Evolutionary conservation across 2,113 vertebrate species (phyloP), one percentile per base, ranked within the genome.

Genomic region (Muntiacus reevesi): DNA sequence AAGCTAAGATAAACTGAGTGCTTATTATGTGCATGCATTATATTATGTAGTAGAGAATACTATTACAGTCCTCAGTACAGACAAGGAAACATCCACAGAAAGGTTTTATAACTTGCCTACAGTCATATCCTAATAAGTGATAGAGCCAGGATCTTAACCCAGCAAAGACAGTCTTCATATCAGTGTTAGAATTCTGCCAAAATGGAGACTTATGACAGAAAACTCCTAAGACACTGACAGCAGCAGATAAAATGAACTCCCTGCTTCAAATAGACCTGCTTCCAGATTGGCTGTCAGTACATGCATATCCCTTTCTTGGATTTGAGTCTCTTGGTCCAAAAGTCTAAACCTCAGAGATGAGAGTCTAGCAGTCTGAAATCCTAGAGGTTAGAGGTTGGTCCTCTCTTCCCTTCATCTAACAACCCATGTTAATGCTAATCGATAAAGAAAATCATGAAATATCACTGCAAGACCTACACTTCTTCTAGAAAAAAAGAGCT

Each of bases 401-500:
- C 78, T 92, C 17, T 95, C 43, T 64, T n/a, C 33, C 27, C 4
- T 28, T 6, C 40, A 47, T 93, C 19, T 82, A 82, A 81, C 11
- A 93, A 71, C 47, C 6, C 25, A 93, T 4, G 11, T 93, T 86
- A 96, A 0, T 59, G 36, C 78, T 55, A 90, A 36, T 30, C 82
- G 78, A 60, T 87, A 84, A 36, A 95, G 54, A 81, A 96, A 95
- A 84, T 74, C 36, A 93, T 89, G 50, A 95, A 54, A 30, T 52
- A 89, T 79, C 17, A 94, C 14, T 94, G 52, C 62, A 90, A 88
- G 45, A 95, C 27, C 50, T 78, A 84, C 3, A 67, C 74, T 57
- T 90, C 67, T 74, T 92, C 67, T 59, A 91, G 84, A 97, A 87
- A 87, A 21, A 52, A 96, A 95, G 23, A 97, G 50, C 52, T 92